Evolutionary conservation across 2,888 invertebrate species (phyloP).

Genomic region (Drosophila niveifrons): DNA sequence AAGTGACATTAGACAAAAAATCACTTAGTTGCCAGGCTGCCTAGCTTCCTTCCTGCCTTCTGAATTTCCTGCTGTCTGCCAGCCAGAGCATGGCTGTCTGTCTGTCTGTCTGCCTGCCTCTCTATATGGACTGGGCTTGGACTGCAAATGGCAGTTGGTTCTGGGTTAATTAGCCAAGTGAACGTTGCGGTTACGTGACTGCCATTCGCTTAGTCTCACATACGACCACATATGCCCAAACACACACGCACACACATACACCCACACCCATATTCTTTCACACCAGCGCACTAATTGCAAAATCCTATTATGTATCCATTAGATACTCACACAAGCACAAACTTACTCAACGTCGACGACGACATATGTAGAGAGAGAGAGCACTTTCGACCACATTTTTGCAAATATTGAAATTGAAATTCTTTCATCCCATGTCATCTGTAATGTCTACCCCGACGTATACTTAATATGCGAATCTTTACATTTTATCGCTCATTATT

Average conservation of each 20-base stretch:
- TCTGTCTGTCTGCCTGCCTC: conserved; percentile 9
- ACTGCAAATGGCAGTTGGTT: conserved; percentile 73
- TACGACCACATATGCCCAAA: conserved; percentile 22
- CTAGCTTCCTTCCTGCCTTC: conserved; percentile 22
- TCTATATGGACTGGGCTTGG: conserved; percentile 40
- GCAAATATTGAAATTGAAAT: conserved; percentile 39
- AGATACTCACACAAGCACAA: conserved; percentile 72
- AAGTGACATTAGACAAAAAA: conserved; percentile 68
- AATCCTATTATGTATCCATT: conserved; percentile 83
- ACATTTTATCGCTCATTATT: conserved; percentile 45
- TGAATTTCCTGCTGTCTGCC: conserved; percentile 22
- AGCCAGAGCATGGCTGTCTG: conserved; percentile 1
- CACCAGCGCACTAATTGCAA: conserved; percentile 70
- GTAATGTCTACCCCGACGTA: conserved; percentile 20
- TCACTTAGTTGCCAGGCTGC: conserved; percentile 57
- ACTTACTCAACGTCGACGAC: conserved; percentile 14
- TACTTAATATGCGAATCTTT: conserved; percentile 35
- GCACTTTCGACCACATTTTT: conserved; percentile 23
- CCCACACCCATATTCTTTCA: conserved; percentile 34
- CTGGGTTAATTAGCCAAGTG: conserved; percentile 74
- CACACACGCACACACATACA: conserved; percentile 23
- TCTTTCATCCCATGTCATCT: conserved; percentile 20
- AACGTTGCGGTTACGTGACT: conserved; percentile 71
- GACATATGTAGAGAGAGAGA: conserved; percentile 17
- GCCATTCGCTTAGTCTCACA: conserved; percentile 27